phyloP scores from a whole-genome alignment of 2,888 invertebrate species.

The Archips xylosteana region DNA sequence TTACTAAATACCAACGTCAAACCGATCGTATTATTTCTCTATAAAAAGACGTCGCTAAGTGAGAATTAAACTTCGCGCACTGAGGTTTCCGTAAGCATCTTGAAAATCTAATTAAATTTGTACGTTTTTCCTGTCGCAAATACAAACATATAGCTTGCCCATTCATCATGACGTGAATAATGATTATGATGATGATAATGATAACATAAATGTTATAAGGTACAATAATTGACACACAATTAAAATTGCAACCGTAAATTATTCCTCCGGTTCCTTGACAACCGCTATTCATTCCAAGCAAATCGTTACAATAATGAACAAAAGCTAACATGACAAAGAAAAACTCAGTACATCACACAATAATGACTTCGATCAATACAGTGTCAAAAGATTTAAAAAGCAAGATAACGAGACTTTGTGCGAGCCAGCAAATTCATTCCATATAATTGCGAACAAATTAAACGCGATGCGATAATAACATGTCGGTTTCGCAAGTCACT shows the following conservation, averaged over 20 bases:
- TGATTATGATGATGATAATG: too few relatives aligned
- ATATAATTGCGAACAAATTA: conserved; percentile 32
- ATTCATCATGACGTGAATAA: too few relatives aligned
- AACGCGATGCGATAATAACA: conserved; percentile 21
- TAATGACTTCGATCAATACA: not conserved
- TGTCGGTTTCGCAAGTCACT: conserved; percentile 29
- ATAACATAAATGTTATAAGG: not conserved
- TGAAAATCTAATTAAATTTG: too few relatives aligned
- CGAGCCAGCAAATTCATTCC: conserved; percentile 31
- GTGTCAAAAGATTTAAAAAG: conserved; percentile 12
- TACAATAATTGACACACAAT: not conserved
- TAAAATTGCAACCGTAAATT: not conserved
- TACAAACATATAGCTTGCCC: too few relatives aligned
- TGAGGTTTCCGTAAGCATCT: too few relatives aligned
- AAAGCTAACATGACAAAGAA: not conserved
- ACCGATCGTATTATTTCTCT: too few relatives aligned
- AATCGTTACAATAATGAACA: not conserved
- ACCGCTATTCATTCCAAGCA: not conserved
- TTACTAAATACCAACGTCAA: too few relatives aligned
- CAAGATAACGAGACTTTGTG: conserved; percentile 16
- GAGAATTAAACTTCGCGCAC: too few relatives aligned
- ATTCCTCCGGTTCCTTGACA: not conserved
- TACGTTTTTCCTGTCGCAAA: too few relatives aligned
- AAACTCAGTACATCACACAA: not conserved
- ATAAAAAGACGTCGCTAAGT: too few relatives aligned